Base-by-base conservation (phyloP, 2,113 vertebrate genomes). In the Ailurus styani region DNA sequence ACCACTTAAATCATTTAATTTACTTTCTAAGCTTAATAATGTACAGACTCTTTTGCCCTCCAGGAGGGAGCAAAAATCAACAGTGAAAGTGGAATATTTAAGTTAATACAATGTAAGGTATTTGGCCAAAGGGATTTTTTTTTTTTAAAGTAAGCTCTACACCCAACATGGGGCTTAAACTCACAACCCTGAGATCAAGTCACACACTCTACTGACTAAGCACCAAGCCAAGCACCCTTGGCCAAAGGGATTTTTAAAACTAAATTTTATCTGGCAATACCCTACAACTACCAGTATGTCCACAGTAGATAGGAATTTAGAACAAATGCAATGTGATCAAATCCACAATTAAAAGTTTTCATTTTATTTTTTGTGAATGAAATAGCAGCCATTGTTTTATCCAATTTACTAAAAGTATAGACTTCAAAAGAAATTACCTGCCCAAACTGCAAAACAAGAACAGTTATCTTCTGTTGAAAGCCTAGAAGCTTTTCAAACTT, bases 401-500 rank as follows among this genome's bases (percentile, higher is more conserved):
- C 68, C 29, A 78, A 66, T 18, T 60, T 42, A 34, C 45, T 55
- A 50, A 62, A 45, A 27, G 1, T 50, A 88, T 82, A 45, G 90
- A 47, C 72, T 93, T 89, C 88, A 84, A 60, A 93, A 95, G 72
- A 94, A 73, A 79, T 88, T 31, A 83, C 78, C 81, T 95, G 97
- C 81, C 75, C 50, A 75, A 42, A 94, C 72, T 90, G 93, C 11
- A 89, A 95, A 94, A 91, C 47, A 82, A 96, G 85, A 90, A 90
- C 6, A 94, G 81, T 50, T 90, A 90, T 68, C 47, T 78, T 94
- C 54, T 82, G 31, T 37, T 97, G 93, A 97, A 90, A 55, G 75
- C 11, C 96, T 15, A 57, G 37, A 0, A n/a, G 96, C 81, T 98
- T 98, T 95, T 85, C 88, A 97, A 86, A 91, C 78, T 90, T 55